Evolutionary conservation across 2,797 vertebrate species (phyloP), one percentile per base, ranked within the genome.

Genomic region (Apogon talboti): DNA sequence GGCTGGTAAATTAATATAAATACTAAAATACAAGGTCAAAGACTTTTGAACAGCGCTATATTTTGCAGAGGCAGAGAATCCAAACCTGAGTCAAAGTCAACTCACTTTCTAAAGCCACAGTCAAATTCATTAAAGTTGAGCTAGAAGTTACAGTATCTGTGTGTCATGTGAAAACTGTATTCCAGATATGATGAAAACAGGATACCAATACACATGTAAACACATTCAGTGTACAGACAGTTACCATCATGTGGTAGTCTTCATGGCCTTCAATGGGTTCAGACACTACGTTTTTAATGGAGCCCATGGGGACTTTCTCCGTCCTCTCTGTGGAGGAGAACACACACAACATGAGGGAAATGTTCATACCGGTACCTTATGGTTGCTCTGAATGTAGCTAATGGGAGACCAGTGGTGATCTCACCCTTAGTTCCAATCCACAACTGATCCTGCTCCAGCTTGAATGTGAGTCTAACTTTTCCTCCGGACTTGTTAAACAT

Each of bases 381-480:
- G 10, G 19, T 19, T 49, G 11, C 14, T 47, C 15, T 13, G 11
- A 49, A 45, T 28, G 44, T 2, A 14, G 37, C 10, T 11, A 56
- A 72, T 37, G 0, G 0, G 6, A 79, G 47, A 57, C 28, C 11
- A 13, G 15, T 4, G 10, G 69, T 18, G 46, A 41, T 14, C 89
- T 94, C 87, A 99, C 98, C 98, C 94, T 99, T 99, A 66, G 98
- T 99, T 89, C 98, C 98, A 46, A 99, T 97, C 98, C 98, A 99
- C 61, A 99, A 92, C 90, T 99, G 98, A 93, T 99, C 98, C 81
- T 99, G 98, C 87, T 99, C 98, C 66, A 99, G 95, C 92, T 99
- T 99, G 85, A 99, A 99, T 60, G 98, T 99, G 84, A 99, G 90
- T 83, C 98, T 92, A 88, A 99, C 96, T 94, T 99, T 99, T 43